Evolutionary conservation across 2,888 invertebrate species (phyloP).

Genomic region (Heliothis peltigera): DNA sequence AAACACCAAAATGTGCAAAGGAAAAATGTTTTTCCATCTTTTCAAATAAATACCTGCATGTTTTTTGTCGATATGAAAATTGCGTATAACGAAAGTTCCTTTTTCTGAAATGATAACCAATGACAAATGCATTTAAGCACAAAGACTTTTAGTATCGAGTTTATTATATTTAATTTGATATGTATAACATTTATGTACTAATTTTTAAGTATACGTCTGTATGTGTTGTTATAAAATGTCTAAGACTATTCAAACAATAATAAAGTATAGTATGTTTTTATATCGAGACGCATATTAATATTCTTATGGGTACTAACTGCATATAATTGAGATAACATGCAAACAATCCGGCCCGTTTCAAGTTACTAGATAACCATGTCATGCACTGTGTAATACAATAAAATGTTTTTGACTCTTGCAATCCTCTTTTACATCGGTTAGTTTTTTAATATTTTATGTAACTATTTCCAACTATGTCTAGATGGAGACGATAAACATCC

Average conservation of each 20-base stretch:
- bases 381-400: conserved; percentile 32
- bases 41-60: conserved; percentile 8
- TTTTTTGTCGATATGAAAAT: conserved; percentile 29
- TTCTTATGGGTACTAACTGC: conserved; percentile 28
- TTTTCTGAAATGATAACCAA: conserved; percentile 51
- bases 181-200: conserved; percentile 33
- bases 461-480: conserved; percentile 48
- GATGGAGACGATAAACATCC: conserved; percentile 56
- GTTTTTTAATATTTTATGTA: conserved; percentile 30
- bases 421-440: conserved; percentile 57
- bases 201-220: conserved; percentile 39
- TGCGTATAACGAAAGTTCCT: conserved; percentile 61
- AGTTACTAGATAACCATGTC: conserved; percentile 44
- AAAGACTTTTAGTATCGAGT: conserved; percentile 25
- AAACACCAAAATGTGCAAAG: conserved; percentile 15
- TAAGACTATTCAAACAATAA: conserved; percentile 41
- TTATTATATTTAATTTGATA: conserved; percentile 35
- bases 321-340: conserved; percentile 21
- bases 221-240: conserved; percentile 44
- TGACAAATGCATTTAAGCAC: conserved; percentile 26
- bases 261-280: conserved; percentile 31
- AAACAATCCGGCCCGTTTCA: conserved; percentile 64
- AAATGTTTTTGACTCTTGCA: conserved; percentile 45
- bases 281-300: conserved; percentile 5
- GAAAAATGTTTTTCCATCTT: conserved; percentile 30